Base-by-base conservation (phyloP, 2,888 invertebrate genomes). In the Sarcophaga subvicina region DNA sequence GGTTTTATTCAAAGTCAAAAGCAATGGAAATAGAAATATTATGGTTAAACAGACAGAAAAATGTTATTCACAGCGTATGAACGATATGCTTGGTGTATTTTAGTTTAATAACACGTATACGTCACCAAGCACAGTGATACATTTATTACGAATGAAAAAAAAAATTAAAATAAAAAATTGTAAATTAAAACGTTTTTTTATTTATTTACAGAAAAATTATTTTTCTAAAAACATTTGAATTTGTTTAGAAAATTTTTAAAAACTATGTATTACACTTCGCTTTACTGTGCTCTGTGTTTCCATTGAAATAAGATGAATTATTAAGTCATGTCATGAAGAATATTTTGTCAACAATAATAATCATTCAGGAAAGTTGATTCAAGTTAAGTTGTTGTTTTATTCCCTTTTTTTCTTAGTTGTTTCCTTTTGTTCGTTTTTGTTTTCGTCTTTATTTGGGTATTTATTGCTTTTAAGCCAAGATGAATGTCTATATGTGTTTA, bases 101-200 rank as follows among this genome's bases (percentile, higher is more conserved):
- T 11, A 70, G 75, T 59, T 81, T n/a, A n/a, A 64, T 47, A 82
- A 47, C 25, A 77, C 76, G 76, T 76, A 71, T 71, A 76, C 70
- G 82, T 59, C 59, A 71, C 64, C 2, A 5, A 54, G 14, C 3
- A 54, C 54, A 54, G 14, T 54, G 54, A 14, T 54, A 54, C 54
- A 17, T 54, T 54, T 17, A 54, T 1, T 54, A 17, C 1, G 54
- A 4, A 14, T 12, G 4, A 1, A 14, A 54, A 54, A 54, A 22
- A 22, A 22, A 22, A 22, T 22, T 22, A 22, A 14, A 49, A 49
- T 3, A 49, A 49, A 17, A 54, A 1, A 54, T 17, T 14, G 3
- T 14, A 54, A 54, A 14, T 17, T 14, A 17, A 14, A 4, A 14
- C 10, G 37, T 8, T 37, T 37, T 37, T 2, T 10, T 3, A 37